Conservation (phyloP, 2,113 vertebrate species). For the Cyphomyrus discorhynchus region DNA sequence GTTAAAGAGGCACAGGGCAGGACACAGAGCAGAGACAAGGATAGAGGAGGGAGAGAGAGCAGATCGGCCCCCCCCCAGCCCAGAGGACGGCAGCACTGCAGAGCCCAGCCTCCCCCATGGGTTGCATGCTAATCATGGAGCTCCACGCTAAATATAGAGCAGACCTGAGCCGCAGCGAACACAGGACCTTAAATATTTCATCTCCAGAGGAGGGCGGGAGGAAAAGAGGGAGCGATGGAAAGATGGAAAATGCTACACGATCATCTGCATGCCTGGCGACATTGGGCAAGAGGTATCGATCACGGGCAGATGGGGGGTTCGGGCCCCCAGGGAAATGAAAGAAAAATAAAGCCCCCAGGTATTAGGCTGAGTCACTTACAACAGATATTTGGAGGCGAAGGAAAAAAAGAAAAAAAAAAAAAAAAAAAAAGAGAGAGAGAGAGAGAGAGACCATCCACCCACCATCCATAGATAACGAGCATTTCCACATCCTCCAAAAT, state of each 20-base stretch:
- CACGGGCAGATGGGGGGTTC: background rate
- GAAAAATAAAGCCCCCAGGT: background rate
- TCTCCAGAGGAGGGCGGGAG: background rate
- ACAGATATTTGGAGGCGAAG: background rate
- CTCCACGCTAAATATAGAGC: conserved; percentile 24
- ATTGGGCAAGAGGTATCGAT: background rate
- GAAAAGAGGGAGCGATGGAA: background rate
- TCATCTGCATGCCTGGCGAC: background rate
- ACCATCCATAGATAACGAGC: background rate
- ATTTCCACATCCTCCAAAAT: background rate
- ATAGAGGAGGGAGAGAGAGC: background rate
- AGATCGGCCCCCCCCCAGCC: background rate
- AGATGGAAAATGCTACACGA: background rate
- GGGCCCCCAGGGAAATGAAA: background rate
- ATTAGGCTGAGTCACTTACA: background rate
- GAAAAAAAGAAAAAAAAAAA: too few relatives aligned
- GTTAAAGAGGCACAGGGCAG: background rate
- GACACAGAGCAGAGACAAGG: background rate
- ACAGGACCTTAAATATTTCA: conserved; percentile 17
- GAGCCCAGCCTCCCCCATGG: background rate
- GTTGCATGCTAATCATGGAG: conserved; percentile 2
- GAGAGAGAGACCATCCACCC: background rate
- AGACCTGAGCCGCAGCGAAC: conserved; percentile 1
- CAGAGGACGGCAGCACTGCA: background rate
- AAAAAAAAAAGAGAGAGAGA: too few relatives aligned